Base-by-base conservation (phyloP, 2,113 vertebrate genomes). In the Pollachius pollachius region DNA sequence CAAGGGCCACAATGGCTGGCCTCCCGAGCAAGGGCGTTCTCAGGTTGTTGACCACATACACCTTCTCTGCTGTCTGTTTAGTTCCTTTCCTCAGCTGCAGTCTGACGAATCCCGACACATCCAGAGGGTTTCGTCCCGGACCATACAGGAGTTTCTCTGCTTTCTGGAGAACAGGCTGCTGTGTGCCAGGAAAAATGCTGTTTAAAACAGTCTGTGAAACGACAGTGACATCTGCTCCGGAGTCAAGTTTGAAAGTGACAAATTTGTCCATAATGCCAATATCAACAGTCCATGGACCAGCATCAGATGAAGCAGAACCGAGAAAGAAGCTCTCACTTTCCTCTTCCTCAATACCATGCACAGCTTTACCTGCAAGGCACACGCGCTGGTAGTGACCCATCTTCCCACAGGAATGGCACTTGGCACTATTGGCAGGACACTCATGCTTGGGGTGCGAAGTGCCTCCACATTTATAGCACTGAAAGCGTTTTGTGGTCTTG, bases 191-290 rank as follows among this genome's bases (percentile, higher is more conserved):
- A n/a, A 52, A 72, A 0, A 65, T 52, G 15, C 11, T 41, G 11
- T 41, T 70, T 4, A 78, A 27, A n/a, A 15, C 23, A 8, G 3
- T 48, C 19, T 52, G 18, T 30, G 27, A 57, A 2, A 68, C 27
- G 9, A 56, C 70, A 37, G 59, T 71, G 3, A 76, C 69, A 64
- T 67, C 59, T 19, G 60, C 74, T 21, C 59, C 17, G 5, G 69
- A 48, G n/a, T 71, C 64, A 25, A 71, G 18, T 52, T 72, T 76
- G 8, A 76, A 76, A 1, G 11, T 52, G 3, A 62, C 11, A 4
- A 1, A 19, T 57, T 64, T 37, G 61, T 57, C 18, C 16, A 25
- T 17, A 15, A 68, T 54, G 5, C 48, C 27, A 62, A 68, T 57
- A 12, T 62, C 15, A 37, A 23, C 52, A n/a, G 58, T 71, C 57